These are phyloP conservation scores for human DNA, from an alignment of 2,113 vertebrate genomes.

Conservation along the genomic window DNA sequence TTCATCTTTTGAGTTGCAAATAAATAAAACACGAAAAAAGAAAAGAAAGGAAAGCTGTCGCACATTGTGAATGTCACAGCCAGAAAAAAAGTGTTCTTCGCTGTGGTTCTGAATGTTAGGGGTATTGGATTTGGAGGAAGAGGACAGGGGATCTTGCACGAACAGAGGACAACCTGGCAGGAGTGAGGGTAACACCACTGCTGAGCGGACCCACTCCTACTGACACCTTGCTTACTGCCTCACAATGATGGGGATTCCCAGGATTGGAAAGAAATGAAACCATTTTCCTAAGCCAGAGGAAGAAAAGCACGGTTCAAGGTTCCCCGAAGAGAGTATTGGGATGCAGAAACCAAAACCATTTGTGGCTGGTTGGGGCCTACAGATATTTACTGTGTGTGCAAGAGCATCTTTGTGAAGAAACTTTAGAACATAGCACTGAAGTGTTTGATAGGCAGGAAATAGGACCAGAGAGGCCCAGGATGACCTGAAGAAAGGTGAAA, in stretches of 20 bases:
- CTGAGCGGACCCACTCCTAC: neutral
- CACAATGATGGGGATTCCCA: neutral
- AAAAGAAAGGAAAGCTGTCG: neutral
- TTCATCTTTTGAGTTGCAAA: neutral
- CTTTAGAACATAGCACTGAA: neutral
- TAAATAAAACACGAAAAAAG: neutral
- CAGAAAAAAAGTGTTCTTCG: neutral
- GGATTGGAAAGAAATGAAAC: neutral
- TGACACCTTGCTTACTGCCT: neutral
- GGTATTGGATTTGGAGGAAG: neutral
- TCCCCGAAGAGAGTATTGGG: neutral
- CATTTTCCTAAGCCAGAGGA: neutral
- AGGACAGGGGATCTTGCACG: fast-evolving
- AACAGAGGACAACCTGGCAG: neutral
- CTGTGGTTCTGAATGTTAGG: neutral
- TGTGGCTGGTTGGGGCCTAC: too few relatives aligned
- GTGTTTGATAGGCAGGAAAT: neutral
- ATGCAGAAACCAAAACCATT: neutral
- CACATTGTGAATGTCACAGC: fast-evolving
- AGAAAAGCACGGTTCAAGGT: neutral
- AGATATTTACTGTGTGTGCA: too few relatives aligned
- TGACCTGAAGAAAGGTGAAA: neutral
- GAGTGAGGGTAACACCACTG: neutral
- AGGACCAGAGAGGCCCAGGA: neutral
- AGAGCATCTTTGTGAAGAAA: neutral